phyloP scores from a whole-genome alignment of 2,888 invertebrate species.

The Hydrotaea diabolus region DNA sequence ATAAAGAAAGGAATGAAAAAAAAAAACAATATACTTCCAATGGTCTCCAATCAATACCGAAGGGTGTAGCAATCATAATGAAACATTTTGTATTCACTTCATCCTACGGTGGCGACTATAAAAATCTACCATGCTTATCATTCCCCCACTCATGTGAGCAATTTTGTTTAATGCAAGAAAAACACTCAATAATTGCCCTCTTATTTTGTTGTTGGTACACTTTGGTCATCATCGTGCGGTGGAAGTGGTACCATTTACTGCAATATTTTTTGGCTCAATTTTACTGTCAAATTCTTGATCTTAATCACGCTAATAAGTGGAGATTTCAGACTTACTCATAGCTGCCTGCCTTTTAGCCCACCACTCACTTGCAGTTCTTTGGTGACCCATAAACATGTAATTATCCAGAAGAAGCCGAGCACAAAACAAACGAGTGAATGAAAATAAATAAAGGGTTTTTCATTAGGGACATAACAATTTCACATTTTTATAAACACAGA shows the following conservation, averaged over 20 bases:
- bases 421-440: background rate
- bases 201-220: background rate
- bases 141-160: background rate
- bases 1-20: too few relatives aligned
- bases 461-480: too few relatives aligned
- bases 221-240: background rate
- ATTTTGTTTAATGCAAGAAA: background rate
- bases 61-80: too few relatives aligned
- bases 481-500: too few relatives aligned
- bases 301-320: slow-evolving; percentile 60
- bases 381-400: background rate
- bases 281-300: slow-evolving; percentile 53
- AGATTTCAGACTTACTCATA: slow-evolving; percentile 17
- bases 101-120: too few relatives aligned
- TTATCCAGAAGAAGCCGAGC: background rate
- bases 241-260: background rate
- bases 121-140: background rate
- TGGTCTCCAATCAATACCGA: too few relatives aligned
- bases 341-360: background rate
- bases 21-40: too few relatives aligned
- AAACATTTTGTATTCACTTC: too few relatives aligned
- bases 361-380: background rate
- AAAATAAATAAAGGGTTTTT: too few relatives aligned
- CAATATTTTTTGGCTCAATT: slow-evolving; percentile 52
- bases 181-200: background rate